Evolutionary conservation across 2,888 invertebrate genomes (phyloP).

Genomic region (Orchestes rusci): DNA sequence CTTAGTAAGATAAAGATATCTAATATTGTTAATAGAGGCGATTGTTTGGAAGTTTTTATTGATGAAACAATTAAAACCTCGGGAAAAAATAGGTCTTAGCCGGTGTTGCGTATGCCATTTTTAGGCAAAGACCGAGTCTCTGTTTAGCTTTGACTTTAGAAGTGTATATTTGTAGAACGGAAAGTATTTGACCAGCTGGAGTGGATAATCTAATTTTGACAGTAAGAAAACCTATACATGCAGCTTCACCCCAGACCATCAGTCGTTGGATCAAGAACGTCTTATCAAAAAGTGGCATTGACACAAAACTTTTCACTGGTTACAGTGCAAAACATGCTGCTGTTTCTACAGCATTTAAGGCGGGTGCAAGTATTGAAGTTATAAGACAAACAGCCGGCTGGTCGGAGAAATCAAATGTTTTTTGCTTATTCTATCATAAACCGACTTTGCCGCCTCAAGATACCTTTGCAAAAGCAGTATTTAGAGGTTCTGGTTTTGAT

Average conservation of each 20-base stretch:
- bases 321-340: constrained; percentile 4
- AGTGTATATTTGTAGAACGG: background rate
- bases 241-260: constrained; percentile 1
- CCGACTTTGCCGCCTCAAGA: constrained; percentile 1
- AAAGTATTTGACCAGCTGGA: background rate
- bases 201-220: background rate
- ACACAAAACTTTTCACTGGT: constrained; percentile 3
- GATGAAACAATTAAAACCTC: constrained; percentile 5
- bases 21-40: constrained; percentile 2
- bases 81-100: background rate
- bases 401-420: constrained; percentile 8
- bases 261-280: constrained; percentile 1
- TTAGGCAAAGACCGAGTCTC: background rate
- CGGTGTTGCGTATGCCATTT: constrained; percentile 2
- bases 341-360: background rate
- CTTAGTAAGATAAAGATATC: background rate
- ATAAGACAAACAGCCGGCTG: constrained; percentile 6
- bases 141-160: background rate
- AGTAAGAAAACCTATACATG: constrained; percentile 1
- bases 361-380: constrained; percentile 2
- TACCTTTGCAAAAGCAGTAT: constrained; percentile 3
- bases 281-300: constrained; percentile 2
- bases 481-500: too few species aligned
- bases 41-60: constrained; percentile 3
- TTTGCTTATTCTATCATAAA: background rate